Base-by-base conservation (phyloP, 2,113 vertebrate genomes). In the Pyrgilauda ruficollis region DNA sequence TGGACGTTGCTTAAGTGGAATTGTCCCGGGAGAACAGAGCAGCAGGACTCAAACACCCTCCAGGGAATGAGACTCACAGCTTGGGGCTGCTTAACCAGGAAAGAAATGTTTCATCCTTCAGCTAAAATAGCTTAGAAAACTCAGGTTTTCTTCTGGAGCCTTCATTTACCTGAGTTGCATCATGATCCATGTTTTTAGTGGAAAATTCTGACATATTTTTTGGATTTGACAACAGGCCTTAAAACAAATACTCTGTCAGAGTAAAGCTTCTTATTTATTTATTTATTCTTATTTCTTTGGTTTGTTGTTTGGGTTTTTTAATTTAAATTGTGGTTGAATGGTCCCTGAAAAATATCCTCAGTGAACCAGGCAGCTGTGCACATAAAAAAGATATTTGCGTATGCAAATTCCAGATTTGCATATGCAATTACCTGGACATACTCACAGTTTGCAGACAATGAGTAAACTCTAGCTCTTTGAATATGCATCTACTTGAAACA, bases 1-100 rank as follows among this genome's bases (percentile, higher is more conserved):
- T 96, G 84, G 70, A 59, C 94, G 46, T 75, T 96, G 86, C 56
- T 94, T 80, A 89, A 97, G 92, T 92, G 74, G 83, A 95, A 76
- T 95, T 7, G 1, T 96, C 88, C 85, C 1, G 0, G 77, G 91
- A 68, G 82, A 69, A 39, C 50, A 84, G 62, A 93, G 63, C 74
- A 89, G 86, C 58, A 77, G 89, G 44, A 62, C 91, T 72, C 63
- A 83, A 93, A 80, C 75, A 83, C 44, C 63, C 94, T 83, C 75
- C 70, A 59, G 83, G 89, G 89, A 80, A 78, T 39, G 74, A 96
- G 62, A 30, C 58, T 84, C 9, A 1, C 46, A 67, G 87, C 70
- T 76, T 5, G 0, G 58, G 75, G 43, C 87, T 93, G 63, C 87
- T 94, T 80, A 88, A 87, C 30, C 67, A 53, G 74, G 85, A 72